Evolutionary conservation across 2,888 invertebrate genomes (phyloP), one percentile per base, ranked within the genome.

Genomic region (Eugnorisma glareosa): DNA sequence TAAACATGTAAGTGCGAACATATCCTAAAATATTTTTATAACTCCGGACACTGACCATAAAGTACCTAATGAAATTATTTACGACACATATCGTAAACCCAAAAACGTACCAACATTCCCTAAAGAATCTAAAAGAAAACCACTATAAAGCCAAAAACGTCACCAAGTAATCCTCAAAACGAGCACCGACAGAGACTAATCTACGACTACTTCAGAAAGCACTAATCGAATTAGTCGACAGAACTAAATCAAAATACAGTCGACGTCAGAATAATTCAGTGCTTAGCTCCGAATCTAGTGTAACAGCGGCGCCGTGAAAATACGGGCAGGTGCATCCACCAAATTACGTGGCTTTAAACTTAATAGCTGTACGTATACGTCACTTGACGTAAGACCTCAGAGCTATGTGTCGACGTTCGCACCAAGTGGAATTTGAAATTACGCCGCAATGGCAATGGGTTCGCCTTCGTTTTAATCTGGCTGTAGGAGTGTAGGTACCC

Each of bases 281-380:
- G 67, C 83, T 89, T 81, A 82, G 69, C 84, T 81, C 73, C 75
- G 83, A 90, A 90, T 90, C 88, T 82, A 82, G 70, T 85, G 87
- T 84, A 85, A 85, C 88, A 89, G 85, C 82, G 86, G 80, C 84
- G 85, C 89, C 90, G 89, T 92, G 93, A 92, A 93, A 91, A 92
- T 91, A 93, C 92, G 90, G 89, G 88, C 93, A 94, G 94, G 93
- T 94, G 93, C 93, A 93, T 92, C 91, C 89, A 87, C 91, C 90
- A 91, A 92, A 93, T 92, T 91, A 91, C 92, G 91, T 87, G 91
- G 93, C 91, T 90, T 88, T 90, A 87, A 90, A 91, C 91, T 91
- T 93, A 93, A 93, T 93, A 91, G 93, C 89, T 83, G 86, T 88
- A 90, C 81, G 73, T 83, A 87, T 83, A 83, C 83, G 87, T 87